Base-by-base conservation (phyloP, 1,140 invertebrate species). In the Zaprionus ghesquierei region DNA sequence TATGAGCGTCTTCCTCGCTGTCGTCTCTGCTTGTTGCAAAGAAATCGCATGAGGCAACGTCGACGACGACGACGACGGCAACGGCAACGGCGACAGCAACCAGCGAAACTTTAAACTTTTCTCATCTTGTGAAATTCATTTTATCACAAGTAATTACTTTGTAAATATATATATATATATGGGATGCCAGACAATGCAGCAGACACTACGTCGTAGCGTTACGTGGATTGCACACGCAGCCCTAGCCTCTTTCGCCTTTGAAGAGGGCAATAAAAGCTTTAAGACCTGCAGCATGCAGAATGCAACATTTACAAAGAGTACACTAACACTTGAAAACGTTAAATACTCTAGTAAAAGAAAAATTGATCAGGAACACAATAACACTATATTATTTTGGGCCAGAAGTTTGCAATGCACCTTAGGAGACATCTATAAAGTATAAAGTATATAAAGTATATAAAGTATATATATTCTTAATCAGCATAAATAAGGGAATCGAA, bases 81-180 rank as follows among this genome's bases (percentile, higher is more conserved):
- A 54, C 56, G 23, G 20, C 49, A 58, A 15, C 62, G 59, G 66
- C 53, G 69, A 27, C 49, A 41, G 41, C 31, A 61, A 50, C 38
- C 13, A 74, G 51, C 41, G 62, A 76, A 85, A 89, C 80, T 89
- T 84, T 89, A 89, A 89, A 89, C 84, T 89, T 89, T 89, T 89
- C 84, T 89, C 84, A 89, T 89, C 84, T 89, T 80, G 77, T 80
- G 85, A 89, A 89, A 84, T 80, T 84, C 77, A 78, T 89, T 89
- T 89, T 89, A 89, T 89, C 85, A 80, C 84, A 89, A 89, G 84
- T 89, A 89, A 89, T 89, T 89, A 89, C 85, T 89, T 89, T 84
- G 84, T 89, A 89, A 89, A 89, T 89, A 89, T 77, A 54, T 51
- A 27, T 60, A 46, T n/a, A 35, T 46, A 46, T 51, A 75, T 78